These are phyloP conservation scores for Carassius auratus DNA, from an alignment of 2,113 vertebrate species.

Conservation along the genomic window DNA sequence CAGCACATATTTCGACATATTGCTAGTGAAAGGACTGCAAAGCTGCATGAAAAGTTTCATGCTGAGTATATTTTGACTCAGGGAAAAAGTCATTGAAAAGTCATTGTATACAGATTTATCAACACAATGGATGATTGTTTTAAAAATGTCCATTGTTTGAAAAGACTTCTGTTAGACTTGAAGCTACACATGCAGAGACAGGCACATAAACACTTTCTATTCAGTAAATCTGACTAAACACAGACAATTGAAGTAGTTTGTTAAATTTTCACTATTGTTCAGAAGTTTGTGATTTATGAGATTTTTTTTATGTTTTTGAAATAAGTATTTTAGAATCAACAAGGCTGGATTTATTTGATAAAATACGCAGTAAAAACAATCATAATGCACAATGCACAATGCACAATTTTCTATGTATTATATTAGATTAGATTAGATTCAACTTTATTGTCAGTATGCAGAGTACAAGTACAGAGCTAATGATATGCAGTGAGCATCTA, in stretches of 20 bases:
- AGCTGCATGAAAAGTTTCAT: not conserved
- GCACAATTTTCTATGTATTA: too few species aligned
- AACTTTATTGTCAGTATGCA: too few species aligned
- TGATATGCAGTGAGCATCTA: too few species aligned
- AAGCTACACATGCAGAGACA: not conserved
- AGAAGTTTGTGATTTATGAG: not conserved
- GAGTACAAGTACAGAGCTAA: too few species aligned
- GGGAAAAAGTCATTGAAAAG: not conserved
- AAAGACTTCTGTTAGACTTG: not conserved
- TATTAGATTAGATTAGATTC: too few species aligned
- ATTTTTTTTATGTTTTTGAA: too few species aligned
- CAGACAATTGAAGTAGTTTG: not conserved
- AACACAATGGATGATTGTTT: not conserved
- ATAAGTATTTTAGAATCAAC: too few species aligned
- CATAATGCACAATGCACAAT: too few species aligned
- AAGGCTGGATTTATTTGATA: too few species aligned
- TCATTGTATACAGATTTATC: not conserved
- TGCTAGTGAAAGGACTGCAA: not conserved
- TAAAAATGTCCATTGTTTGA: not conserved
- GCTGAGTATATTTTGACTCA: not conserved
- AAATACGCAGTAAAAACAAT: too few species aligned
- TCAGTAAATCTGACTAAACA: not conserved
- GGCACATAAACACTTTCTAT: not conserved
- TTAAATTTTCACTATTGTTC: not conserved
- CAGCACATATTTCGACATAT: not conserved